Base-by-base conservation (phyloP, 2,797 vertebrate species). In the Xiphorhynchus erythropygius region DNA sequence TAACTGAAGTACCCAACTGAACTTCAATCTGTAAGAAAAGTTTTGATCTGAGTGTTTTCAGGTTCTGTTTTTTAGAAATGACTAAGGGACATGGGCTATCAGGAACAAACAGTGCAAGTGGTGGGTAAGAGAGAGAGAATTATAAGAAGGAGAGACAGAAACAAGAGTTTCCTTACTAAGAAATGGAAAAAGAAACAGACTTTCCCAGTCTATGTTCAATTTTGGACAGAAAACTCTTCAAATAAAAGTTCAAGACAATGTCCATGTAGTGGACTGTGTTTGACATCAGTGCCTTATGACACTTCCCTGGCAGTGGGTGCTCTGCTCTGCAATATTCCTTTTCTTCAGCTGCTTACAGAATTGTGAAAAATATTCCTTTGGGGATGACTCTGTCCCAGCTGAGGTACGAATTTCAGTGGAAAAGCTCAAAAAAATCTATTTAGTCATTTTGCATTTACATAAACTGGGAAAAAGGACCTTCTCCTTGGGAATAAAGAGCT, bases 291-390 rank as follows among this genome's bases (percentile, higher is more conserved):
- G 23, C 11, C 9, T 33, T 63, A 70, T 65, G 87, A 95, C 67
- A 90, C 18, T 60, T 84, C 35, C 73, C 89, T 93, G 95, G 85
- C 94, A 93, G 63, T 0, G 11, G 33, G 78, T 65, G 28, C 18
- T 87, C 46, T 32, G 55, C 53, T 88, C 79, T 71, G 69, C 69
- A 84, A 69, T 41, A 87, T 55, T 52, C 39, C 82, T 71, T 64
- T 33, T 86, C 86, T 81, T 94, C 74, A 85, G 65, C 39, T 85
- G 52, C 77, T 76, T 70, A 79, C 85, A 96, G 74, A 74, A 71
- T 78, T 35, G 63, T 86, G 89, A 88, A 79, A 91, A 96, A 76
- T 12, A 5, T 27, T 84, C 67, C 80, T 88, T 67, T 84, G 77
- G 73, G 82, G 49, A 81, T n/a, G 47, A 84, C 25, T 52, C 23